These are phyloP conservation scores for Orientallactaga sibirica DNA, from an alignment of 2,797 vertebrate genomes.

Conservation along the genomic window DNA sequence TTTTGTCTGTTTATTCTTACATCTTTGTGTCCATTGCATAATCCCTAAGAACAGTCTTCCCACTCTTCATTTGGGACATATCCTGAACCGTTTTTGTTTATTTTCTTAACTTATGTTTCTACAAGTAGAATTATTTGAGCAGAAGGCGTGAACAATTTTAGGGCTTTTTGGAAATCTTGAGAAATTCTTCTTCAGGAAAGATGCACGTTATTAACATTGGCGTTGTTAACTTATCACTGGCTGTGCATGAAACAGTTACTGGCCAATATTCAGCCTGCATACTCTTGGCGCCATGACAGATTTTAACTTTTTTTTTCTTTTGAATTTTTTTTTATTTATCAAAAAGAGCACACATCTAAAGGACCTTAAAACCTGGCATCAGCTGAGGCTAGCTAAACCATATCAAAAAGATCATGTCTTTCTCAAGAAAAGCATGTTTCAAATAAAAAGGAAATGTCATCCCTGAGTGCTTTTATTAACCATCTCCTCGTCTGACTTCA, in stretches of 20 bases:
- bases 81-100: not conserved
- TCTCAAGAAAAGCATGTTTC: conserved; percentile 82
- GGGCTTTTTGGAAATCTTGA: conserved; percentile 13
- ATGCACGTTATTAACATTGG: not conserved
- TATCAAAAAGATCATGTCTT: conserved; percentile 79
- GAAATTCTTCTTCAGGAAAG: not conserved
- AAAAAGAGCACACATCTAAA: conserved; percentile 53
- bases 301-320: conserved; percentile 69
- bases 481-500: conserved; percentile 79
- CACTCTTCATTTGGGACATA: not conserved
- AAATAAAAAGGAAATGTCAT: conserved; percentile 87
- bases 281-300: conserved; percentile 55
- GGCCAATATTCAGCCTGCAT: conserved; percentile 52
- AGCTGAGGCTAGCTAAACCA: conserved; percentile 72
- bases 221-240: conserved; percentile 7
- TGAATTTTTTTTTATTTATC: conserved; percentile 60
- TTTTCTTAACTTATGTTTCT: conserved; percentile 8
- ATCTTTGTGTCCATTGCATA: not conserved
- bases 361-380: conserved; percentile 72
- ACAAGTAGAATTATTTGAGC: not conserved
- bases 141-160: not conserved
- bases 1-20: conserved; percentile 5
- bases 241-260: not conserved
- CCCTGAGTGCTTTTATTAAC: conserved; percentile 85
- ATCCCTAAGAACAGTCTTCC: not conserved